Base-by-base conservation (phyloP, 2,888 invertebrate species). In the Tetranychus truncatus region DNA sequence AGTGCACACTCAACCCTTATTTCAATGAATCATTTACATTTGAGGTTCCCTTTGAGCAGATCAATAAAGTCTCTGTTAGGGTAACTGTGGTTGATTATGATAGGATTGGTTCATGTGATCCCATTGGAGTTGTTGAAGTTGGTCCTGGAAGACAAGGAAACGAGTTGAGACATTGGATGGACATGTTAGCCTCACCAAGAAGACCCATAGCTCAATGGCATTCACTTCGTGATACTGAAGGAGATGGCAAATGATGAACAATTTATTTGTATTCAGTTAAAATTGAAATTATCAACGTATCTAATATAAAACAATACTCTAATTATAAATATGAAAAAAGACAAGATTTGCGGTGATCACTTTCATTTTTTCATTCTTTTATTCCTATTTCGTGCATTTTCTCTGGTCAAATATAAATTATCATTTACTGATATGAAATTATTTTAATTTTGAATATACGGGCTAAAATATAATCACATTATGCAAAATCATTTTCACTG, bases 21-120 rank as follows among this genome's bases (percentile, higher is more conserved):
- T 99, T 97, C 89, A 99, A 99, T 89, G 99, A 99, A 89, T 99
- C 97, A 83, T 99, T 99, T 88, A 92, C 96, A 84, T 99, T 99
- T 88, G 99, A 99, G 89, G 96, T 99, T 86, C 97, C 99, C 84
- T 99, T 97, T 87, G 99, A 99, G 88, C 97, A 99, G 87, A 97
- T 99, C 86, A 97, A 99, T 96, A 99, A 97, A 92, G 96, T 99
- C 83, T 92, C 95, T 85, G 88, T 99, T 87, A 90, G 92, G 85
- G 90, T 99, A 82, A 99, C 97, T 78, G 97, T 99, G 83, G 96
- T 99, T 84, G 99, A 99, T 86, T 99, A 99, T 86, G 97, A 99
- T 87, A 92, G 97, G 84, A 95, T 99, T 85, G 99, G 99, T 79
- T 97, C 97, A 76, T 97, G 96, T 81, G 99, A 99, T 85, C 96